Conservation (phyloP, 2,113 vertebrate species). For the Paraplagusia blochii region DNA sequence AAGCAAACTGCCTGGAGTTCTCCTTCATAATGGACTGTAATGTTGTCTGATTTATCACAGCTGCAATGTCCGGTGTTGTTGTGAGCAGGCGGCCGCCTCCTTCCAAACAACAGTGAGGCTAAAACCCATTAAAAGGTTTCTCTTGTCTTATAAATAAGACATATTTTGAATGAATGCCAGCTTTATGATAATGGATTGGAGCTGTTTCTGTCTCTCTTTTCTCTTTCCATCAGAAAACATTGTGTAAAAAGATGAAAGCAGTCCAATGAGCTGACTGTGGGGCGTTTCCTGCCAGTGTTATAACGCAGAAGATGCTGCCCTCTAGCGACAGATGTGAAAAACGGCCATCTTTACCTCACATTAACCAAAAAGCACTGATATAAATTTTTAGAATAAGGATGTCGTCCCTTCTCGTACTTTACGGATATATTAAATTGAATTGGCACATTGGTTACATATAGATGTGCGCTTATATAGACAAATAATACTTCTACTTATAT, state of each 20-base stretch:
- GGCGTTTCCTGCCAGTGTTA: conserved; percentile 47
- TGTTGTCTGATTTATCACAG: conserved; percentile 5
- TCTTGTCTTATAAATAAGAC: background rate
- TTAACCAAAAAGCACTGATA: conserved; percentile 2
- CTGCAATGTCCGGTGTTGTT: background rate
- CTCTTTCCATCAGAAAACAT: background rate
- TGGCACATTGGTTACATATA: too few species aligned
- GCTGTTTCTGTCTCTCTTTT: background rate
- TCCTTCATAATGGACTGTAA: background rate
- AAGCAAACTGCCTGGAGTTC: background rate
- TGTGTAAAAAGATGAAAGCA: background rate
- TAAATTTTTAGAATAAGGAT: background rate
- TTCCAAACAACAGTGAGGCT: background rate
- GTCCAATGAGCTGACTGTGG: conserved; percentile 24
- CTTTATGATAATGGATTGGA: background rate
- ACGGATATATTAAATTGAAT: too few species aligned
- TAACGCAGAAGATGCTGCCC: conserved; percentile 57
- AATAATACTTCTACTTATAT: too few species aligned
- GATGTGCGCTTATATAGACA: too few species aligned
- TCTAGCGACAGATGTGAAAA: conserved; percentile 61
- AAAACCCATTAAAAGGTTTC: background rate
- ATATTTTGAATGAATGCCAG: background rate
- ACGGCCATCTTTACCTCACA: background rate
- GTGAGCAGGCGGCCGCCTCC: background rate
- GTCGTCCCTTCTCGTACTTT: too few species aligned